Percentiles rank a stretch among this genome's conserved stretches.
Evolutionary conservation across 2,888 invertebrate species (phyloP).

Genomic region (Tanypteryx hageni): DNA sequence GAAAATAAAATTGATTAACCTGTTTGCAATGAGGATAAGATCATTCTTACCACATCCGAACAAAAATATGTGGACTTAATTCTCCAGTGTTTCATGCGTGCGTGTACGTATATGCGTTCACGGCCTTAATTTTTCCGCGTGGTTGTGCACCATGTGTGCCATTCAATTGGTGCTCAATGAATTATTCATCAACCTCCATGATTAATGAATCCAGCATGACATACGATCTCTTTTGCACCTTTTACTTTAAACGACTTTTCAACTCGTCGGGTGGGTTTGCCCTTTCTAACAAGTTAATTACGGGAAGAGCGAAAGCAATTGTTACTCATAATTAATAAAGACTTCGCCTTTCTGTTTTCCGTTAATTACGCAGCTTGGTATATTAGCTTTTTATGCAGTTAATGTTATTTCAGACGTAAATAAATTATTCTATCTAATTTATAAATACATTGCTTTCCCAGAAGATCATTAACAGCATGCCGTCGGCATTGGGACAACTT

Average conservation of each 20-base stretch:
- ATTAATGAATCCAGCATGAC: slow-evolving; percentile 13
- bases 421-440: no score
- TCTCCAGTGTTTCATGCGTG: not conserved
- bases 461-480: no score
- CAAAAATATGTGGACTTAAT: not conserved
- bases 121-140: not conserved
- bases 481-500: no score
- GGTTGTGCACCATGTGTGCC: not conserved
- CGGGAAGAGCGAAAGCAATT: not conserved
- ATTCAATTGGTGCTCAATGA: slow-evolving; percentile 13
- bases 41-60: slow-evolving; percentile 16
- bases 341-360: not conserved
- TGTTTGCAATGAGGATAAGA: not conserved
- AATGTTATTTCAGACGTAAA: no score
- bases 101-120: not conserved
- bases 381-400: no score
- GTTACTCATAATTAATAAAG: slow-evolving; percentile 24
- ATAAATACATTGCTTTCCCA: no score
- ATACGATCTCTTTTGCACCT: slow-evolving; percentile 2
- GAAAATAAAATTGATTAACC: not conserved
- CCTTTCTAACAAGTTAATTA: slow-evolving; percentile 19
- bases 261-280: slow-evolving; percentile 6
- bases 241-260: slow-evolving; percentile 13
- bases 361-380: not conserved
- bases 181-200: slow-evolving; percentile 13